Percentiles rank a stretch among this genome's conserved stretches.
phyloP scores from a whole-genome alignment of 2,888 invertebrate genomes.

The Drosophila barbarae region DNA sequence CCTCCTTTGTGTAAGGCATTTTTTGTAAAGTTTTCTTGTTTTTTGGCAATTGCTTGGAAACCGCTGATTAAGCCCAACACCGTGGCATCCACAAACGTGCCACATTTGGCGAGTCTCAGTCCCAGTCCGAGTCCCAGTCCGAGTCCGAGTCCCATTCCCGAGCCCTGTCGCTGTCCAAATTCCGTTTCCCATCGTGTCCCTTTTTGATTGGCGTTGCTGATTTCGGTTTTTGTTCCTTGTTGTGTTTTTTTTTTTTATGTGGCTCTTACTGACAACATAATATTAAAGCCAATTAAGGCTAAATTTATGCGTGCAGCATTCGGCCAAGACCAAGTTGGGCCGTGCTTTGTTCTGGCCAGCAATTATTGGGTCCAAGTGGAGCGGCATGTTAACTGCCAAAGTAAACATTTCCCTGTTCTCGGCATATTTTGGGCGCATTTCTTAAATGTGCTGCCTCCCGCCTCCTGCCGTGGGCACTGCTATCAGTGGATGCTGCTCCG shows the following conservation, averaged over 20 bases:
- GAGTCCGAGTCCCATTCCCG: conserved; percentile 19
- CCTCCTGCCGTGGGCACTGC: conserved; percentile 28
- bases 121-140: conserved; percentile 8
- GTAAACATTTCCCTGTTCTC: conserved; percentile 71
- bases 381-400: conserved; percentile 64
- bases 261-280: conserved; percentile 69
- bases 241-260: conserved; percentile 51
- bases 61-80: conserved; percentile 70
- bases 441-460: conserved; percentile 49
- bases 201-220: conserved; percentile 70
- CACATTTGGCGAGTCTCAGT: conserved; percentile 63
- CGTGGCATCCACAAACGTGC: conserved; percentile 67
- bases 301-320: conserved; percentile 72
- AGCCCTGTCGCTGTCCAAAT: conserved; percentile 12
- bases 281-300: conserved; percentile 74
- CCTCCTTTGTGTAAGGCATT: conserved; percentile 28
- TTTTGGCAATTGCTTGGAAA: conserved; percentile 68
- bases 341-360: conserved; percentile 36
- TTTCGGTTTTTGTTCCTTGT: conserved; percentile 54
- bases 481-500: conserved; percentile 31
- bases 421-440: conserved; percentile 63
- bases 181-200: conserved; percentile 47
- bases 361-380: conserved; percentile 60
- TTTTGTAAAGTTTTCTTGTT: conserved; percentile 20
- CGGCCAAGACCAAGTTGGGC: conserved; percentile 53